Evolutionary conservation across 2,888 invertebrate species (phyloP), one percentile per base, ranked within the genome.

Genomic region (Sphinx pinastri): DNA sequence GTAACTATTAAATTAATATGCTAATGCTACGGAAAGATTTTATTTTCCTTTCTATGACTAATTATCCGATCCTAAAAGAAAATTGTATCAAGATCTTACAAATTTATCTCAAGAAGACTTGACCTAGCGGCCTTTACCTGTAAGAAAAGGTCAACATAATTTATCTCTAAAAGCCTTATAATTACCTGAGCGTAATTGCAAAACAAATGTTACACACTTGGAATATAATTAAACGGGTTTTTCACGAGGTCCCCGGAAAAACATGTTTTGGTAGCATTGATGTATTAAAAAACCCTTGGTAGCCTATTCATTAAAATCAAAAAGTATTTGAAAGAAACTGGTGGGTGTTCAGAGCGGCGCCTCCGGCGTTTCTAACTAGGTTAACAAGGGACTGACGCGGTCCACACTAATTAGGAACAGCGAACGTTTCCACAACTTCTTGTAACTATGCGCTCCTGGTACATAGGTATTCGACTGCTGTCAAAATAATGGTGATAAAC

Each of bases 371-470:
- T 76, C 80, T 84, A 87, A 87, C 86, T 86, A 78, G 85, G 87
- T 85, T 86, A 87, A 86, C 85, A 86, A 85, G 85, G 83, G 78
- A 68, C 71, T 73, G 75, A 69, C 73, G 76, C 77, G 76, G 79
- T 77, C 76, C 77, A 71, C 81, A 80, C 84, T 85, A 86, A 87
- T 87, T 86, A 86, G 52, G 69, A 63, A 78, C 76, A 74, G 74
- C 73, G 74, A 71, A 73, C 75, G 73, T 78, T 78, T 75, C 75
- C 72, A 71, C 72, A 79, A 77, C 79, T 83, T 80, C 81, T 80
- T 77, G 77, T 74, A 76, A 73, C 73, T 76, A 75, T 83, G 74
- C 72, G 71, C 73, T 55, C 55, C 55, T 75, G 74, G 78, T 83
- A 71, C 54, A 69, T 63, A 11, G 49, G 49, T 7, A 49, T 49